Conservation (phyloP, 1,140 invertebrate species). For the Pectinophora gossypiella region DNA sequence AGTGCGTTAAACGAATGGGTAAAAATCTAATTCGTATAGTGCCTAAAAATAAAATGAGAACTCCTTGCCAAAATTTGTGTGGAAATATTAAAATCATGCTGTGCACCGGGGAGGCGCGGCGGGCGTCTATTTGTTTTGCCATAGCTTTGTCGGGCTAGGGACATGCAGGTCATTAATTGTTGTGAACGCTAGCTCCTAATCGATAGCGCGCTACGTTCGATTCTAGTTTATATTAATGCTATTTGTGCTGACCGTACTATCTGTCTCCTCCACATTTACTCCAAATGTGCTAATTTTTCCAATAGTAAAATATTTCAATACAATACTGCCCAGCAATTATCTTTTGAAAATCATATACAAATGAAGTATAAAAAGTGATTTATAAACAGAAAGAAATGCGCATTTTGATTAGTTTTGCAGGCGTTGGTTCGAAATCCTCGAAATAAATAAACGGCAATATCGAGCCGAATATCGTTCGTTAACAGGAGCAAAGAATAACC, state of each 20-base stretch:
- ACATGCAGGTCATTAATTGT: conserved; percentile 75
- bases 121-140: conserved; percentile 70
- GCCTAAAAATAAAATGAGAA: neutral
- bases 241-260: conserved; percentile 62
- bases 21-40: no score
- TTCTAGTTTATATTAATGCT: conserved; percentile 74
- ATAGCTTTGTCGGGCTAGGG: conserved; percentile 70
- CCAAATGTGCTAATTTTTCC: no score
- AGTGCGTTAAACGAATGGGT: no score
- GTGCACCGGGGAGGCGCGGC: conserved; percentile 50
- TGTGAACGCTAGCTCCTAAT: conserved; percentile 70
- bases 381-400: no score
- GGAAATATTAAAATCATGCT: conserved; percentile 15
- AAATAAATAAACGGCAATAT: neutral
- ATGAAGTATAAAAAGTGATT: no score
- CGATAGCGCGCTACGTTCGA: conserved; percentile 69
- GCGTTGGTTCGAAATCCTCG: no score
- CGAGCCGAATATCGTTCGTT: neutral
- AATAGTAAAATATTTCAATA: no score
- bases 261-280: conserved; percentile 15
- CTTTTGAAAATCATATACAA: no score
- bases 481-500: neutral
- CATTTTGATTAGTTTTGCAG: no score
- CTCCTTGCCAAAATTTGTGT: neutral
- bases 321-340: no score